These are phyloP conservation scores for Hemaris fuciformis DNA, from an alignment of 2,888 invertebrate genomes.

Conservation along the genomic window DNA sequence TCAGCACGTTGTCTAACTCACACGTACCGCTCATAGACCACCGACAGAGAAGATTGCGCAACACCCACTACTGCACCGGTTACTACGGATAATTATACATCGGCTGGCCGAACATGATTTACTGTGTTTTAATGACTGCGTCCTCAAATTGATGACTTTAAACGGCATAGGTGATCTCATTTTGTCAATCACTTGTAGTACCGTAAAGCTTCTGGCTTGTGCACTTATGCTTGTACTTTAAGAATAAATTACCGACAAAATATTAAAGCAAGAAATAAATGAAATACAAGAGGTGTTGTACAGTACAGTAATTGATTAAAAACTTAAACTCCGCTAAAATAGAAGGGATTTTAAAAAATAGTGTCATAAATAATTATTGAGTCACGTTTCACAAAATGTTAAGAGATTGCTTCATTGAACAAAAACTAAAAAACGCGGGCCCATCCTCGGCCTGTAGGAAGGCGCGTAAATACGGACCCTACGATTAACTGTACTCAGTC, in stretches of 20 bases:
- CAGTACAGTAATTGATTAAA: background rate
- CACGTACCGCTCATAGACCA: conserved; percentile 27
- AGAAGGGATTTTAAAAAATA: too few relatives aligned
- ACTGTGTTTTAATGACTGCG: conserved; percentile 6
- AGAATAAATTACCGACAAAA: background rate
- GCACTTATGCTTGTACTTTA: background rate
- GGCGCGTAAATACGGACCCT: conserved; percentile 38
- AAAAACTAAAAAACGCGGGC: conserved; percentile 25
- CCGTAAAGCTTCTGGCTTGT: background rate
- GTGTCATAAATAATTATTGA: background rate
- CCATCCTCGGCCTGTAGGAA: conserved; percentile 29
- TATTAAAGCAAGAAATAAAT: background rate
- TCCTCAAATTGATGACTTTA: conserved; percentile 11
- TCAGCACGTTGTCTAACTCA: background rate
- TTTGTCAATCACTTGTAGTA: background rate
- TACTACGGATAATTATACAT: conserved; percentile 3
- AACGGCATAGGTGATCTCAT: background rate
- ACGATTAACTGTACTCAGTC: conserved; percentile 52
- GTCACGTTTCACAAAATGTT: background rate
- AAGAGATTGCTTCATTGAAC: conserved; percentile 11
- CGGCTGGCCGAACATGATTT: conserved; percentile 9
- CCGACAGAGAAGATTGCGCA: conserved; percentile 23
- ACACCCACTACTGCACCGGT: conserved; percentile 12
- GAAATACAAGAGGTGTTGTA: background rate
- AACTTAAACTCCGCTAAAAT: too few relatives aligned